phyloP scores from a whole-genome alignment of 2,888 invertebrate genomes.

The Panorpa germanica region DNA sequence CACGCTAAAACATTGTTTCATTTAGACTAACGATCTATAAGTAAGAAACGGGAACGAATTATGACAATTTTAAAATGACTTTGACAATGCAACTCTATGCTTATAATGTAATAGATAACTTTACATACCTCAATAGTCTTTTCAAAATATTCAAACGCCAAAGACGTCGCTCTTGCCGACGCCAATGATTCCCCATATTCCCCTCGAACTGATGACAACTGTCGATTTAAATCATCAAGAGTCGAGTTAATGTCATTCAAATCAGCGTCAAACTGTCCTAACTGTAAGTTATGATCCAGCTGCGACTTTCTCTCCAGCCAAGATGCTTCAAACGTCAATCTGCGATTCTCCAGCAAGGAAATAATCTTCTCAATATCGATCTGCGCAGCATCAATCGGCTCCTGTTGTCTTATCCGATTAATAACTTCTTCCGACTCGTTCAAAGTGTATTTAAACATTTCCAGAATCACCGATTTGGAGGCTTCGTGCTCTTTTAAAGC shows the following conservation, averaged over 20 bases:
- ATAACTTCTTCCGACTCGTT: conserved; percentile 50
- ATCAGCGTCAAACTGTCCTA: conserved; percentile 47
- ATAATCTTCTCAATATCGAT: conserved; percentile 50
- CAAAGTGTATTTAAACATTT: conserved; percentile 43
- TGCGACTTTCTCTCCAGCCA: conserved; percentile 37
- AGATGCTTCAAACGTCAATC: conserved; percentile 40
- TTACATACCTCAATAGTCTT: conserved; percentile 52
- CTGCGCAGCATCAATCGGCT: conserved; percentile 42
- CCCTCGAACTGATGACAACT: conserved; percentile 39
- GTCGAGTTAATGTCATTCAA: conserved; percentile 49
- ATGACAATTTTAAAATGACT: no score
- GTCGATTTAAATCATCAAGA: conserved; percentile 42
- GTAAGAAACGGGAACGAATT: no score
- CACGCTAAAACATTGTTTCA: no score
- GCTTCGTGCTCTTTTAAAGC: conserved; percentile 42
- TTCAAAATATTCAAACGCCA: conserved; percentile 57
- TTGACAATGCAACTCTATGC: no score
- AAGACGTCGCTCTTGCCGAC: conserved; percentile 46
- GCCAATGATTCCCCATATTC: conserved; percentile 54
- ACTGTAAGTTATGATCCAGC: conserved; percentile 39
- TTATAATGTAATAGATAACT: no score
- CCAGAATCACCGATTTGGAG: conserved; percentile 39
- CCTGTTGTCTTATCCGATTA: conserved; percentile 46
- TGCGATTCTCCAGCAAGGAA: conserved; percentile 36
- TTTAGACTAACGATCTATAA: no score